Percentiles rank a stretch among this genome's conserved stretches.
Evolutionary conservation across 1,140 invertebrate species (phyloP).

Genomic region (Leptinotarsa texana): DNA sequence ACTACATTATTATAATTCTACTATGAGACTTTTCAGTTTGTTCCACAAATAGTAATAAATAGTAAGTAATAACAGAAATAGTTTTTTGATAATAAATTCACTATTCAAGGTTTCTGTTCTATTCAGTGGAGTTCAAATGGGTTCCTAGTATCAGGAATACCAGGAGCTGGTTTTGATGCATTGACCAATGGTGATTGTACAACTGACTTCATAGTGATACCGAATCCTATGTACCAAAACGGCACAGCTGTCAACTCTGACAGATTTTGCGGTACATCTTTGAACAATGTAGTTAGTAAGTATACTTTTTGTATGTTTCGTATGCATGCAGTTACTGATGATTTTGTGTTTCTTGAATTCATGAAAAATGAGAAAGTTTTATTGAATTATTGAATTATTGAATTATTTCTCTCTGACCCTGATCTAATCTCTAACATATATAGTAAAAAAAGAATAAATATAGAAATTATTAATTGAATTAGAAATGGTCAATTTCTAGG

Average conservation of each 20-base stretch:
- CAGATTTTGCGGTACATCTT: conserved; percentile 74
- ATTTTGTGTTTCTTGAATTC: no score
- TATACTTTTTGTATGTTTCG: conserved; percentile 31
- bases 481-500: no score
- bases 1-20: no score
- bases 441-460: no score
- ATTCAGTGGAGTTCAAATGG: conserved; percentile 65
- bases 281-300: conserved; percentile 68
- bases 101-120: conserved; percentile 63
- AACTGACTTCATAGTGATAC: conserved; percentile 76
- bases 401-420: no score
- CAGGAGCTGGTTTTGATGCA: conserved; percentile 61
- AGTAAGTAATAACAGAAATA: neutral
- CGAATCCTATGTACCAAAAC: conserved; percentile 60
- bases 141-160: conserved; percentile 71
- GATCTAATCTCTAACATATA: no score
- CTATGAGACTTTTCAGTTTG: neutral
- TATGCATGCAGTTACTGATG: neutral
- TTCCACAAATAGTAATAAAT: neutral
- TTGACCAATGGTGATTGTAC: conserved; percentile 63
- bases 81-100: neutral
- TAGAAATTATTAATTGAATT: no score
- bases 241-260: conserved; percentile 59
- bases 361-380: no score
- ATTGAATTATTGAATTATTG: no score